Percentiles rank a stretch among this genome's conserved stretches.
Evolutionary conservation across 2,113 vertebrate genomes (phyloP).

Genomic region (Pelecanoides urinatrix): DNA sequence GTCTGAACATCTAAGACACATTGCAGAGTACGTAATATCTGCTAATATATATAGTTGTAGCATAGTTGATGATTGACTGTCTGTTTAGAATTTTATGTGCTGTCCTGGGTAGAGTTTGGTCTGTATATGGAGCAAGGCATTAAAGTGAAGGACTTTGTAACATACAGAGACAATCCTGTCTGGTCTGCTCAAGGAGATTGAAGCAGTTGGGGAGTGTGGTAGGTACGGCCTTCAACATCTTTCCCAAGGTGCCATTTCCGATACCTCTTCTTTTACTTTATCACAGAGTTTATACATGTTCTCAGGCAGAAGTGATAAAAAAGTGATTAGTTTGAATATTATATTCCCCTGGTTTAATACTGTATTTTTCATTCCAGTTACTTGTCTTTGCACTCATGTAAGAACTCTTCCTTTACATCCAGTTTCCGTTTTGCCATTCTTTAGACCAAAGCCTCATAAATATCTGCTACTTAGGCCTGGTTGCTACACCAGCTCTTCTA

Average conservation of each 20-base stretch:
- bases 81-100: not conserved
- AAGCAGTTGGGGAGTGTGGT: not conserved
- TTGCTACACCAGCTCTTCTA: not conserved
- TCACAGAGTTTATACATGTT: not conserved
- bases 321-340: not conserved
- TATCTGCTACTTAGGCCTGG: not conserved
- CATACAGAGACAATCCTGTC: not conserved
- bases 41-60: fast-evolving
- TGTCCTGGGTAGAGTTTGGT: not conserved
- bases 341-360: not conserved
- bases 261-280: not conserved
- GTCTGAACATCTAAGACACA: fast-evolving
- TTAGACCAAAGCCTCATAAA: not conserved
- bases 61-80: no score
- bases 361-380: not conserved
- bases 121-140: not conserved
- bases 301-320: not conserved
- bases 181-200: not conserved
- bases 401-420: not conserved
- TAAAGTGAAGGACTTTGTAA: not conserved
- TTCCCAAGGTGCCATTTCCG: not conserved
- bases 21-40: no score
- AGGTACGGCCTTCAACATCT: not conserved
- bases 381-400: not conserved
- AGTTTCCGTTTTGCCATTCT: not conserved